A percentile compares a stretch with the other conserved stretches of the same genome.
Conservation (phyloP, 2,888 invertebrate genomes). For the Pocota personata region DNA sequence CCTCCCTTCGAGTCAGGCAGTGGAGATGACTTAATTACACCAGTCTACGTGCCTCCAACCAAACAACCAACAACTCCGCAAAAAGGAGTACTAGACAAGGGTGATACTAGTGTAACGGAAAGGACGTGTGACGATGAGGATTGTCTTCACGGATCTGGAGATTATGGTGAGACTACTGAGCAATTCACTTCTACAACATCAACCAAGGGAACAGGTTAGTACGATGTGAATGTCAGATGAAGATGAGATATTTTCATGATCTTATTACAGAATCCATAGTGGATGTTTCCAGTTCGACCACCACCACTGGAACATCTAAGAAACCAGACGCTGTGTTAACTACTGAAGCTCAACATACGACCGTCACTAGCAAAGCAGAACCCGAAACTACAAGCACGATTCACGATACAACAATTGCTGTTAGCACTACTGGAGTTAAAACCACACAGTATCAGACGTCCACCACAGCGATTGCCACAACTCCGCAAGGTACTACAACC, state of each 20-base stretch:
- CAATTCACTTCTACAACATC: conserved; percentile 84
- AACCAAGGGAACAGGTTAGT: conserved; percentile 84
- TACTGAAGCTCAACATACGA: conserved; percentile 84
- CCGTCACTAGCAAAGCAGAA: conserved; percentile 77
- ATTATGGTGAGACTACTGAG: conserved; percentile 88
- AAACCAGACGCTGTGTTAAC: conserved; percentile 82
- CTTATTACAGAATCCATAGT: conserved; percentile 65
- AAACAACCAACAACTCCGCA: conserved; percentile 86
- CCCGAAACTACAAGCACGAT: conserved; percentile 75
- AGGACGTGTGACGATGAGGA: conserved; percentile 93
- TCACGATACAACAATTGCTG: conserved; percentile 77
- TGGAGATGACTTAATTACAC: conserved; percentile 96
- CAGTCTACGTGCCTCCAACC: conserved; percentile 93
- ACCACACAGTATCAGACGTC: conserved; percentile 67
- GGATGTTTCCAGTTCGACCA: conserved; percentile 75
- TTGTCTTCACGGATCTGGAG: conserved; percentile 92
- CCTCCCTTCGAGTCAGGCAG: conserved; percentile 92
- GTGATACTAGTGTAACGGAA: conserved; percentile 77
- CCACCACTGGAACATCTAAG: conserved; percentile 70
- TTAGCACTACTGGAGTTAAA: conserved; percentile 75
- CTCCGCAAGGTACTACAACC: conserved; percentile 75
- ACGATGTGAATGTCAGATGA: neutral
- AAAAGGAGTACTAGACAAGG: conserved; percentile 78
- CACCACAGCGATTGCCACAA: conserved; percentile 74
- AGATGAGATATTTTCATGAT: neutral